phyloP scores from a whole-genome alignment of 30 jellyfish, hydroid and myxozoan species.

The Cassiopea xamachana region DNA sequence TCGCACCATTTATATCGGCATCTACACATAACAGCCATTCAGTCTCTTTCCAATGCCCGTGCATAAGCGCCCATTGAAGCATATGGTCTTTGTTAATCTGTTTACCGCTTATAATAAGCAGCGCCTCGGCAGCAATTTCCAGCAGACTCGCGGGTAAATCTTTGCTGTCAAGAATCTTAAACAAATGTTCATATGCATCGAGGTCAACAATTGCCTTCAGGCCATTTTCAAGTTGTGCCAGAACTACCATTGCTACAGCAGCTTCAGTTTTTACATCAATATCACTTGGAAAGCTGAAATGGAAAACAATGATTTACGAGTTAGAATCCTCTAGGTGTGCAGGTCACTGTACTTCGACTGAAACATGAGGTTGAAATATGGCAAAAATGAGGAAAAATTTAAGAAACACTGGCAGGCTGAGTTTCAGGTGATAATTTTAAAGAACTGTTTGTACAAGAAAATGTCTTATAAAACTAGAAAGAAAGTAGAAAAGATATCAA shows the following conservation, averaged over 20 bases:
- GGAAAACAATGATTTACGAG: background rate
- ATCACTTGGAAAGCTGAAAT: conserved; percentile 73
- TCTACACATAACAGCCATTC: conserved; percentile 79
- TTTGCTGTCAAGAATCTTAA: conserved; percentile 51
- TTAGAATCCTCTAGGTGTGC: no score
- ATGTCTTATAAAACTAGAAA: no score
- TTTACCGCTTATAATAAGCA: conserved; percentile 48
- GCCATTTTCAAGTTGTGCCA: conserved; percentile 70
- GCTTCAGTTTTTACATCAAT: conserved; percentile 79
- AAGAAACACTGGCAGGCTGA: no score
- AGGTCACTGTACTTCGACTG: no score
- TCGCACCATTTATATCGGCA: conserved; percentile 82
- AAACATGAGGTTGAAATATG: no score
- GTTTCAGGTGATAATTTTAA: no score
- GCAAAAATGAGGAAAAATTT: no score
- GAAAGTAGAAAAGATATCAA: no score
- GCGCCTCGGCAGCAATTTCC: conserved; percentile 68
- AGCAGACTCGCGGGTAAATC: conserved; percentile 35
- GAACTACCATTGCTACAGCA: conserved; percentile 75
- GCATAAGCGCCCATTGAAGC: conserved; percentile 81
- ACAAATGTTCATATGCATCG: conserved; percentile 67
- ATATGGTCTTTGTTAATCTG: conserved; percentile 68
- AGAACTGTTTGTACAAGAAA: no score
- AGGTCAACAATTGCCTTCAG: conserved; percentile 54
- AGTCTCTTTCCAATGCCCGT: conserved; percentile 53